Evolutionary conservation across 2,113 vertebrate species (phyloP), one percentile per base, ranked within the genome.

Genomic region (Coptodon rendalli): DNA sequence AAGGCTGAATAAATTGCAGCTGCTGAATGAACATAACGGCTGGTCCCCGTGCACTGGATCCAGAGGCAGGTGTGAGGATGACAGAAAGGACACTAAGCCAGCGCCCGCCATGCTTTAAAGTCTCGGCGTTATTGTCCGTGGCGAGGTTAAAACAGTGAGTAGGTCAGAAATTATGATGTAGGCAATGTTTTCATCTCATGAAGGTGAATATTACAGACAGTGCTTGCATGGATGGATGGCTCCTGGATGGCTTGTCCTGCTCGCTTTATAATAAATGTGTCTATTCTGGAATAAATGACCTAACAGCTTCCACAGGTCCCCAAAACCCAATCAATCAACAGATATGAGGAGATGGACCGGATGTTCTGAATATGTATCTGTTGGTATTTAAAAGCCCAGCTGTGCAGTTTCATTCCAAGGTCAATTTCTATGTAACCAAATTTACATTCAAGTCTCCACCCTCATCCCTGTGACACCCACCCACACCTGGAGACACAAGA

Each of bases 11-110:
- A 76, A 89, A 91, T 85, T 84, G 87, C 80, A 63, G 80, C 52
- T 56, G 91, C 73, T 91, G 88, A 84, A 56, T 89, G 86, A 80
- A 53, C 90, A 93, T 89, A 90, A 94, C 82, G 84, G 90, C 89
- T 5, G 29, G 4, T 71, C 66, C 81, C 68, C 78, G 73, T 31
- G 71, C 82, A 73, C 34, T 61, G 66, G 84, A 88, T 76, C 56
- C 17, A 66, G 66, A 82, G 83, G 14, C 71, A 24, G 63, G 48
- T 57, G 7, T 36, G 87, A 83, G 63, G 61, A 80, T 24, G 82
- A 88, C 59, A 61, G 68, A 16, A 36, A 88, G 53, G 89, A 89
- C 83, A 53, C 17, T 50, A 34, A 80, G 85, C 85, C 87, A 45
- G 53, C 14, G 63, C 53, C 87, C 6, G 8, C 76, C 83, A 71